Conservation (phyloP, 2,888 invertebrate species). For the Entomobrya multifasciata region DNA sequence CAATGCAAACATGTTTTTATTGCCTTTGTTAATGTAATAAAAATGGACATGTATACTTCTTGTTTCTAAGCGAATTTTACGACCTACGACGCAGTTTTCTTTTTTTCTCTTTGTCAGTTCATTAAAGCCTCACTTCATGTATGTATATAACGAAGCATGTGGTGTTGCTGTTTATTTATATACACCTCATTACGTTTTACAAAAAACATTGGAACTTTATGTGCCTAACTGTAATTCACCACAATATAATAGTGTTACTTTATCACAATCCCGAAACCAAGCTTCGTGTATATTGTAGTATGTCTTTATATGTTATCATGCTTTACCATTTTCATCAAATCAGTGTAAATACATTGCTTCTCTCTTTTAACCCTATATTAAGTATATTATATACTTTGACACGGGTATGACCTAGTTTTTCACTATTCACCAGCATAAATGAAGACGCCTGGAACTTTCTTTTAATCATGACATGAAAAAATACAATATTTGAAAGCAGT, state of each 20-base stretch:
- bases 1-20: neutral
- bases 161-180: neutral
- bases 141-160: no score
- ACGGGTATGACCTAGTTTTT: conserved; percentile 58
- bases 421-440: neutral
- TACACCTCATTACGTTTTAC: conserved; percentile 1
- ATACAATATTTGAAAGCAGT: neutral
- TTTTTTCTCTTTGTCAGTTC: neutral
- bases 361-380: neutral
- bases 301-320: neutral
- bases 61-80: neutral
- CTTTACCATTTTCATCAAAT: neutral
- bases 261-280: neutral
- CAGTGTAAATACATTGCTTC: neutral
- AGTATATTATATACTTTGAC: conserved; percentile 21
- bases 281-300: neutral
- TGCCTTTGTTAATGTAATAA: neutral
- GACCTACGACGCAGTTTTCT: conserved; percentile 3
- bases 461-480: neutral
- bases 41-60: conserved; percentile 4
- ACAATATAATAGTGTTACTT: no score
- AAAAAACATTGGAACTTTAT: neutral
- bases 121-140: neutral
- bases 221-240: neutral
- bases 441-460: conserved; percentile 50